phyloP scores from a whole-genome alignment of 2,888 invertebrate species.

The Prenolepis imparis region DNA sequence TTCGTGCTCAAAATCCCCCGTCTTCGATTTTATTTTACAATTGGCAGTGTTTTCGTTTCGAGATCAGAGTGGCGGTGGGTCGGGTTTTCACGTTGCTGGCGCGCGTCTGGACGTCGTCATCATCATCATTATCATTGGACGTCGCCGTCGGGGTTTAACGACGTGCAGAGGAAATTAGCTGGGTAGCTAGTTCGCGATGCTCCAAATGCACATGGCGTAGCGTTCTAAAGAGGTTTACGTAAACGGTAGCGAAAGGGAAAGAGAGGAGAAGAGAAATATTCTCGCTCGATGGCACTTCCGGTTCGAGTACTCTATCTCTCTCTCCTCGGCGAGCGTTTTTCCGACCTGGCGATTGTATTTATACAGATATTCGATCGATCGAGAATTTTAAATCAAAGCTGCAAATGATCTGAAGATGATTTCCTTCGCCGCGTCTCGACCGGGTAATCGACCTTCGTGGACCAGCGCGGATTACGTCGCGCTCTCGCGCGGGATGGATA shows the following conservation, averaged over 20 bases:
- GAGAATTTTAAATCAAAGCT: neutral
- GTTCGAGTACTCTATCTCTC: constrained; percentile 72
- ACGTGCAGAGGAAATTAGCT: neutral
- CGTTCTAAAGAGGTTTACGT: constrained; percentile 19
- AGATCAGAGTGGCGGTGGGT: constrained; percentile 53
- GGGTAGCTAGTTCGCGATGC: neutral
- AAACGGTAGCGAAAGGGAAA: constrained; percentile 8
- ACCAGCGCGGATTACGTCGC: neutral
- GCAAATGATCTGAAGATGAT: neutral
- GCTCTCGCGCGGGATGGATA: constrained; percentile 2
- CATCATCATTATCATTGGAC: neutral
- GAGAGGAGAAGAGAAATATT: constrained; percentile 60
- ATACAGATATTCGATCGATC: constrained; percentile 21
- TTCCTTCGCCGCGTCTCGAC: neutral
- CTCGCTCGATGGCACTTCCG: constrained; percentile 74
- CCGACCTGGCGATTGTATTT: constrained; percentile 15
- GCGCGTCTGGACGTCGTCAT: constrained; percentile 15
- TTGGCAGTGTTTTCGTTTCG: constrained; percentile 66
- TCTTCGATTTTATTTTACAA: constrained; percentile 21
- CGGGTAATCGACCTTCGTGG: neutral
- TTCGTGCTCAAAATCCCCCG: neutral
- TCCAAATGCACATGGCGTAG: constrained; percentile 38
- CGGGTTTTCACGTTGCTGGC: neutral
- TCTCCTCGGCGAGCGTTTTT: constrained; percentile 55
- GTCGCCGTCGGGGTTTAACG: neutral